Percentiles rank a stretch among this genome's conserved stretches.
Conservation (phyloP, 2,888 invertebrate genomes). For the Orthosia incerta region DNA sequence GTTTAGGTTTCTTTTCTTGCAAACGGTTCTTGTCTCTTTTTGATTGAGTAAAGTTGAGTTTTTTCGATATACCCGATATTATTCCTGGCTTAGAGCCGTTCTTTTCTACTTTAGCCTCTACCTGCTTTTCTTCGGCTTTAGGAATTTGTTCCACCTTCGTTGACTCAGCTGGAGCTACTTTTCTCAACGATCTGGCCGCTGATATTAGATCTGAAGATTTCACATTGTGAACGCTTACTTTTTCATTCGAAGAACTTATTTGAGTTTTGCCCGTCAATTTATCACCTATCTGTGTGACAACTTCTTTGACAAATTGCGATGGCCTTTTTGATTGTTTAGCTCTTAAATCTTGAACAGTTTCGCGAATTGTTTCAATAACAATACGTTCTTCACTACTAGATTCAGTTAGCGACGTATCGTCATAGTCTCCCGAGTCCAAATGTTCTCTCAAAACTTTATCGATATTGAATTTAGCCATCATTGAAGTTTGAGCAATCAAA, state of each 20-base stretch:
- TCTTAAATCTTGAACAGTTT: conserved; percentile 67
- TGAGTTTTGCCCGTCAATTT: conserved; percentile 75
- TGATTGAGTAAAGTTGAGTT: conserved; percentile 83
- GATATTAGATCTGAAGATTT: conserved; percentile 80
- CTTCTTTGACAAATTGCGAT: conserved; percentile 77
- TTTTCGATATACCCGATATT: conserved; percentile 83
- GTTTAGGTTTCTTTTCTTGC: conserved; percentile 76
- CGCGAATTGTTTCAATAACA: conserved; percentile 74
- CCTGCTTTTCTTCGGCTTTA: conserved; percentile 35
- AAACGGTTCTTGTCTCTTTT: conserved; percentile 79
- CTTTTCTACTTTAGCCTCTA: conserved; percentile 65
- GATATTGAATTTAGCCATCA: conserved; percentile 88
- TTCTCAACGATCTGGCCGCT: conserved; percentile 79
- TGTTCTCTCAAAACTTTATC: conserved; percentile 84
- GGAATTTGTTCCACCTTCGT: conserved; percentile 23
- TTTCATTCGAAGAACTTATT: conserved; percentile 69
- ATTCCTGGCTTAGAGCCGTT: conserved; percentile 77
- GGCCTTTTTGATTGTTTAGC: conserved; percentile 77
- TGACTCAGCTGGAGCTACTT: conserved; percentile 67
- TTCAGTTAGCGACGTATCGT: conserved; percentile 85
- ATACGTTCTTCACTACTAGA: conserved; percentile 86
- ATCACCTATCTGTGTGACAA: conserved; percentile 78
- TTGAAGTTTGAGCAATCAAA: conserved; percentile 83
- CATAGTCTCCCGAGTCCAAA: conserved; percentile 85
- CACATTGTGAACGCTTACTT: conserved; percentile 81